phyloP scores from a whole-genome alignment of 2,113 vertebrate species.

The Caretta caretta region DNA sequence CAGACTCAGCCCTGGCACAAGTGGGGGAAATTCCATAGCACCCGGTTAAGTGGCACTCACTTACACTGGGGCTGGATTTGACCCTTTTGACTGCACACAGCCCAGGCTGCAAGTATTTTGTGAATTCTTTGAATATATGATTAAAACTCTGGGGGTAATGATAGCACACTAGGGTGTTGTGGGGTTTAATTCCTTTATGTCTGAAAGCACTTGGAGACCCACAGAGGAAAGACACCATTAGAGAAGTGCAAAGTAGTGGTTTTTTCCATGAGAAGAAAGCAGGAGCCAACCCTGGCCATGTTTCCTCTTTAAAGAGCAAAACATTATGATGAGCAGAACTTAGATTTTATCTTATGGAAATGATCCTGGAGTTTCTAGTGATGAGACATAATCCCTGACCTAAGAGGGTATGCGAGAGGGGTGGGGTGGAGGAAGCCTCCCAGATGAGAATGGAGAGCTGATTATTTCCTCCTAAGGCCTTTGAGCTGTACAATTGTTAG shows the following conservation, averaged over 20 bases:
- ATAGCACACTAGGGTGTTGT: constrained; percentile 25
- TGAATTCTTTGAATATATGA: not conserved
- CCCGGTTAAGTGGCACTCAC: not conserved
- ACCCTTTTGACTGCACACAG: not conserved
- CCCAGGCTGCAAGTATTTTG: rapidly evolving
- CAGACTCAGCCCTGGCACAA: not conserved
- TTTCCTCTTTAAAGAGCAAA: constrained; percentile 51
- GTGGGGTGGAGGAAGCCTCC: not conserved
- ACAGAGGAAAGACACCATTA: constrained; percentile 48
- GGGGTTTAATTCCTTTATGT: constrained; percentile 61
- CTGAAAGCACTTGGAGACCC: constrained; percentile 33
- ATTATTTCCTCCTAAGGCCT: constrained; percentile 19
- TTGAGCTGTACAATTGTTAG: not conserved
- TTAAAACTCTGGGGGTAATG: constrained; percentile 17
- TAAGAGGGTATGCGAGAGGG: not conserved
- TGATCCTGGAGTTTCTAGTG: not conserved
- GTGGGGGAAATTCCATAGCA: not conserved
- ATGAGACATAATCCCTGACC: constrained; percentile 37
- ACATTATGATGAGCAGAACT: constrained; percentile 1
- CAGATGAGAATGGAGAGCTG: constrained; percentile 5
- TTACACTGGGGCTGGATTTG: not conserved
- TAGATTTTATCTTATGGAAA: constrained; percentile 32
- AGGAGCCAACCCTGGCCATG: not conserved
- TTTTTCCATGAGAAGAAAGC: constrained; percentile 31
- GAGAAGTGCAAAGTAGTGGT: constrained; percentile 14